phyloP scores from a whole-genome alignment of 2,113 vertebrate genomes.

The Vulpes vulpes region DNA sequence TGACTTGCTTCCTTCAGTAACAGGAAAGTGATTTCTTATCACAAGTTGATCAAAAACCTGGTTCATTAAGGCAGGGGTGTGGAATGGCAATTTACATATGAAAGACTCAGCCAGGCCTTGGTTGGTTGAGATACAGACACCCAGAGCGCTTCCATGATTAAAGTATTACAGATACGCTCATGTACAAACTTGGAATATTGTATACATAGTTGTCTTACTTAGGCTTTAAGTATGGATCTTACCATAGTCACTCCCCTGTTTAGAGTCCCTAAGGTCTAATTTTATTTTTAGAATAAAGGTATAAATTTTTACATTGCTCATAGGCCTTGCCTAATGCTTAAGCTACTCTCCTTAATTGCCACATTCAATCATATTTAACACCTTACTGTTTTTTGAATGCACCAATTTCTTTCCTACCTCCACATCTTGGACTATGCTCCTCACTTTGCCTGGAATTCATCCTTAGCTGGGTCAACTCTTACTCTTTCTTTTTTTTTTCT shows the following conservation, averaged over 20 bases:
- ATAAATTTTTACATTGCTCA: not conserved
- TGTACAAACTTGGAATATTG: not conserved
- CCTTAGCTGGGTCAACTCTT: not conserved
- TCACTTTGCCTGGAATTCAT: not conserved
- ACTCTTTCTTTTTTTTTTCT: not conserved
- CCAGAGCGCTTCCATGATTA: not conserved
- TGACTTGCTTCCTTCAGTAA: not conserved
- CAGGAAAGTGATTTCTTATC: not conserved
- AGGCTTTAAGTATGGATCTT: not conserved
- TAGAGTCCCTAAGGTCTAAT: not conserved
- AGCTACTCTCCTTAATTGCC: not conserved
- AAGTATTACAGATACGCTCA: not conserved
- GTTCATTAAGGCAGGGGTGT: not conserved
- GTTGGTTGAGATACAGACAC: not conserved
- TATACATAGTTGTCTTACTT: not conserved
- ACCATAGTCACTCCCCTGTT: not conserved
- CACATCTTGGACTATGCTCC: too few relatives aligned
- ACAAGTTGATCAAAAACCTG: not conserved
- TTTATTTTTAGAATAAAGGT: not conserved
- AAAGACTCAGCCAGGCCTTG: not conserved
- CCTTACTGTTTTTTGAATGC: not conserved
- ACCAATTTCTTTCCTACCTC: not conserved
- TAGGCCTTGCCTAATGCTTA: not conserved
- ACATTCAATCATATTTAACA: not conserved
- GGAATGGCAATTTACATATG: not conserved